These are phyloP conservation scores for Sesia bembeciformis DNA, from an alignment of 2,888 invertebrate species.

Conservation along the genomic window DNA sequence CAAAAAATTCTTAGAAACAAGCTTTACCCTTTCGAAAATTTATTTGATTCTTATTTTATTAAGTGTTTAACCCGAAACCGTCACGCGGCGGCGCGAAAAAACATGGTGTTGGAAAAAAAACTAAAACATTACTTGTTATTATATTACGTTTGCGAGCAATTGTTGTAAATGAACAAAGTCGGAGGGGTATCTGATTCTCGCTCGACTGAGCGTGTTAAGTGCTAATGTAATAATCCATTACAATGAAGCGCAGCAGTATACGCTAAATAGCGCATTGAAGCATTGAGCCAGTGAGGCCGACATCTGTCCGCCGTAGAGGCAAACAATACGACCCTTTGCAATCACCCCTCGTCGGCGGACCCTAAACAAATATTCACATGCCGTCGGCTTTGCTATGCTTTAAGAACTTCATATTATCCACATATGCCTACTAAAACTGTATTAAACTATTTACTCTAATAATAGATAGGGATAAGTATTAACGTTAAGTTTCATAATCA, in stretches of 20 bases:
- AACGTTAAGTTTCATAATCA: too few species aligned
- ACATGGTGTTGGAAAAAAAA: conserved; percentile 24
- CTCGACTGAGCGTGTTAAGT: conserved; percentile 69
- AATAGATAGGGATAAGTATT: too few species aligned
- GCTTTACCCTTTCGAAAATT: conserved; percentile 13
- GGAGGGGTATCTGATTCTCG: conserved; percentile 56
- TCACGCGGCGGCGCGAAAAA: conserved; percentile 29
- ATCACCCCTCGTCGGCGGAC: conserved; percentile 55
- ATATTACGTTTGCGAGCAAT: conserved; percentile 40
- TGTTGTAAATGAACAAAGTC: conserved; percentile 45
- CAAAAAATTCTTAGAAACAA: conserved; percentile 1
- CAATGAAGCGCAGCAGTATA: conserved; percentile 66
- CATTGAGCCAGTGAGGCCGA: conserved; percentile 46
- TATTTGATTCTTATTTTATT: conserved; percentile 31
- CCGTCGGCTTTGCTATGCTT: conserved; percentile 31
- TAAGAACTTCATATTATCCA: conserved; percentile 17
- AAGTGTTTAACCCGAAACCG: conserved; percentile 33
- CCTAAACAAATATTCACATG: conserved; percentile 62
- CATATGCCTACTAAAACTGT: too few species aligned
- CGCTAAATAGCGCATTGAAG: conserved; percentile 71
- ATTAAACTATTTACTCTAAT: too few species aligned
- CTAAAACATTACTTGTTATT: conserved; percentile 47
- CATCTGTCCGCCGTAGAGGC: conserved; percentile 64
- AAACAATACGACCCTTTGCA: conserved; percentile 62
- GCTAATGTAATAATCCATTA: conserved; percentile 74